Conservation (phyloP, 92 coral and sea anemone species). For the Siderastrea radians region DNA sequence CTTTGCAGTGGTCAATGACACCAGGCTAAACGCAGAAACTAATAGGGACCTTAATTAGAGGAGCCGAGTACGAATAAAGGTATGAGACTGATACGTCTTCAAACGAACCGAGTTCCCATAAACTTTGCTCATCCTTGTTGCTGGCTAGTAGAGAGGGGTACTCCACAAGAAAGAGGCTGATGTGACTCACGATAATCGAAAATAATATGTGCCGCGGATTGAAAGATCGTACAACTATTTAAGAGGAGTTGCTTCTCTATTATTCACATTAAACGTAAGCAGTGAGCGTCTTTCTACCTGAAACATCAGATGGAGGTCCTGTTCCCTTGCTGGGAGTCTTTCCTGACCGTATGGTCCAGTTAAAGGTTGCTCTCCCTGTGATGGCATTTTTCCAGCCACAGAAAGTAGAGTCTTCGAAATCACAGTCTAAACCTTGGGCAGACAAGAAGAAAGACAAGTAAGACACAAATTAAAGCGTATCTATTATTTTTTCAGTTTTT, state of each 20-base stretch:
- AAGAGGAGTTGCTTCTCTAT: not conserved
- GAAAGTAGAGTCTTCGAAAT: constrained; percentile 34
- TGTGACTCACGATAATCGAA: not conserved
- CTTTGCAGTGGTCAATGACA: too few relatives aligned
- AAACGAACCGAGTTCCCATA: too few relatives aligned
- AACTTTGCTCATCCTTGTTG: too few relatives aligned
- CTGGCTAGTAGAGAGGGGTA: too few relatives aligned
- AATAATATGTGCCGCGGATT: not conserved
- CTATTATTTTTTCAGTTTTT: too few relatives aligned
- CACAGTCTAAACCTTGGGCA: constrained; percentile 8
- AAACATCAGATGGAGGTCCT: constrained; percentile 29
- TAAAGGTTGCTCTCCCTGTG: not conserved
- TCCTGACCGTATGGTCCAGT: constrained; percentile 23
- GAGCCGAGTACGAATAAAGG: too few relatives aligned
- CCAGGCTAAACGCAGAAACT: too few relatives aligned
- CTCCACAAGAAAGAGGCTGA: not conserved
- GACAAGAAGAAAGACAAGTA: not conserved
- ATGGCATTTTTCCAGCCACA: constrained; percentile 36
- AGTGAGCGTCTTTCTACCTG: not conserved
- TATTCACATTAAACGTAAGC: not conserved
- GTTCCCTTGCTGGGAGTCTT: constrained; percentile 6
- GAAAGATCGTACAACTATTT: not conserved
- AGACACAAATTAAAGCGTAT: too few relatives aligned
- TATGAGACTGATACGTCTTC: too few relatives aligned
- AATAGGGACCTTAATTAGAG: too few relatives aligned